Base-by-base conservation (phyloP, 2,113 vertebrate species). In the Spilogale gracilis region DNA sequence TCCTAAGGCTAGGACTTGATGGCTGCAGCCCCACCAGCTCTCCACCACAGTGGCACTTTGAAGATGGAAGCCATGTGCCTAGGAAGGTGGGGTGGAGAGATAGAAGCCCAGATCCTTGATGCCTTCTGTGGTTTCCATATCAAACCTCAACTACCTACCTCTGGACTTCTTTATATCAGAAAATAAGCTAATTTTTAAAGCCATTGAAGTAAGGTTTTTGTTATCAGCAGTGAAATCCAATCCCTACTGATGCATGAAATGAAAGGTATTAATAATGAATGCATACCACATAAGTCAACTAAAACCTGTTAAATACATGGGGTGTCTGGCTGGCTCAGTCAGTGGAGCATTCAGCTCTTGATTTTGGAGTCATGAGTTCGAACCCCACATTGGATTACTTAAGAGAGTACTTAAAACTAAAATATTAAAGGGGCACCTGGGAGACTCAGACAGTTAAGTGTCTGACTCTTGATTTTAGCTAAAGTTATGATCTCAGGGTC, bases 101-200 rank as follows among this genome's bases (percentile, higher is more conserved):
- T 2, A 48, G 52, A n/a, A 58, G 56, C 32, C 63, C 73, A 74
- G 63, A 81, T 65, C 23, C 48, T 38, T 65, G 83, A 50, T 32
- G 12, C 38, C 87, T 86, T 61, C 54, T 50, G 9, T 63, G 79
- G n/a, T 86, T 91, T 45, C 74, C 21, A 17, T 73, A 38, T 32
- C 73, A 91, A 91, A n/a, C 73, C 27, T 82, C 58, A 86, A 48
- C 23, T 30, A 23, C 60, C 58, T 73, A 91, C 48, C 25, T 69
- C 65, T 63, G 56, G 6, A 61, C 73, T 91, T 91, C 16, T 65
- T 91, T 58, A 74, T 23, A 65, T 65, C 13, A 80, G 27, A 96
- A 94, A 91, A 79, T 60, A 48, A 69, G 45, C 45, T 94, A 85
- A 71, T 54, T 81, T 48, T 89, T 73, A 54, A 73, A 71, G 61